These are phyloP conservation scores for Paragorgia papillata DNA, from an alignment of 92 coral and sea anemone species.

Conservation along the genomic window DNA sequence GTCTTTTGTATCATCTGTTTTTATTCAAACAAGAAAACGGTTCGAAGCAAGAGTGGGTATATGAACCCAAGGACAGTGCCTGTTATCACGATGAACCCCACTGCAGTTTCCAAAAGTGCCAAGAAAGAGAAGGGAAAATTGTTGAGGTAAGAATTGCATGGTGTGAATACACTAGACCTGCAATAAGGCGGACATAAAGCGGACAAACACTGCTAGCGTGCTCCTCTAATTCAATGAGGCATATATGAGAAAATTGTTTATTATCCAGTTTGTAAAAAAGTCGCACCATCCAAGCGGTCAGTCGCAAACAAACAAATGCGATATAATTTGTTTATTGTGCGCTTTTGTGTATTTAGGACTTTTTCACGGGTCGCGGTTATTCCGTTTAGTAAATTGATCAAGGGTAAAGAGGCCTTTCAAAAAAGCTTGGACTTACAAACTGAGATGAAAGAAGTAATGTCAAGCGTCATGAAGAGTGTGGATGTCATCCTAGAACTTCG, in stretches of 20 bases:
- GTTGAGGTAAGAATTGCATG: not conserved
- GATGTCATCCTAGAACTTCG: slow-evolving; percentile 31
- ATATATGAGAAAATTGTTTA: not conserved
- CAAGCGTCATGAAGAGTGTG: slow-evolving; percentile 10
- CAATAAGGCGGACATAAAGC: too few species aligned
- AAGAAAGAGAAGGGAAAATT: not conserved
- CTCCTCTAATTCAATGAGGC: not conserved
- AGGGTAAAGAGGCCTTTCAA: not conserved
- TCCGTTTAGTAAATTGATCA: not conserved
- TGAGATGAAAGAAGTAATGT: not conserved
- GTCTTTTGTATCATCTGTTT: too few species aligned
- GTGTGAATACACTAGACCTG: too few species aligned
- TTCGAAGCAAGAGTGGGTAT: too few species aligned
- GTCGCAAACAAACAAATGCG: too few species aligned
- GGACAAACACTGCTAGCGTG: too few species aligned
- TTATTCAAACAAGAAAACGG: too few species aligned
- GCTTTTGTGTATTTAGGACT: not conserved
- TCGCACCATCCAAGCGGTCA: not conserved
- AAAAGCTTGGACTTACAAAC: not conserved
- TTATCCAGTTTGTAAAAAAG: not conserved
- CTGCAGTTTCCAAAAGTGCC: not conserved
- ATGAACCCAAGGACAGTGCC: not conserved
- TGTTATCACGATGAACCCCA: not conserved
- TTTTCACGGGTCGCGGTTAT: slow-evolving; percentile 3
- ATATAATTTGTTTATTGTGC: not conserved